A percentile compares a stretch with the other conserved stretches of the same genome.
Evolutionary conservation across 2,888 invertebrate species (phyloP).

Genomic region (Hipparchia sbordonii): DNA sequence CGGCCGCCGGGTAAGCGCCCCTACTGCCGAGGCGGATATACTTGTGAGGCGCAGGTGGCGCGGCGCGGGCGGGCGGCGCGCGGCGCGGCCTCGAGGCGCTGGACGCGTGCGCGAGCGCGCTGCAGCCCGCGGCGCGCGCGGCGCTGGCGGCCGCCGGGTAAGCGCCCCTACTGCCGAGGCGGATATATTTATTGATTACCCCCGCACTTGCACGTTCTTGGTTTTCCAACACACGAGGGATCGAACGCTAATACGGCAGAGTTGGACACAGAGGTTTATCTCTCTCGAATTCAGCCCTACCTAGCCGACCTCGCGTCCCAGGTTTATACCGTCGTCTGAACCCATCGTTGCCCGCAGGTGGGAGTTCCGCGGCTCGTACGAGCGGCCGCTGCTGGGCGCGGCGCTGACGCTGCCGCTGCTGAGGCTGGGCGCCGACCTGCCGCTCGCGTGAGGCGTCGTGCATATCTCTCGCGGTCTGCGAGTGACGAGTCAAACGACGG

Average conservation of each 20-base stretch:
- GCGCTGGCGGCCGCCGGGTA: constrained; percentile 47
- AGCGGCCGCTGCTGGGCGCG: constrained; percentile 49
- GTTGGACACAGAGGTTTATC: too few species aligned
- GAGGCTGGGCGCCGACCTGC: constrained; percentile 48
- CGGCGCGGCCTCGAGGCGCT: constrained; percentile 39
- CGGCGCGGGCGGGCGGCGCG: constrained; percentile 46
- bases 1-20: too few species aligned
- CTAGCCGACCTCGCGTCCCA: too few species aligned
- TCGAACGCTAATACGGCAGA: too few species aligned
- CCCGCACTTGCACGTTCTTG: too few species aligned
- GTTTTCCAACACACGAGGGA: too few species aligned
- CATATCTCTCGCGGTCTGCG: neutral
- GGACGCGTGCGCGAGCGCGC: constrained; percentile 43
- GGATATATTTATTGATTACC: too few species aligned
- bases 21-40: too few species aligned
- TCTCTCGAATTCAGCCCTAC: too few species aligned
- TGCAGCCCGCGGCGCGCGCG: constrained; percentile 46
- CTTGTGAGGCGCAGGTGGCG: constrained; percentile 40
- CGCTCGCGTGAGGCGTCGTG: constrained; percentile 41
- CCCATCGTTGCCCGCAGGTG: constrained; percentile 44
- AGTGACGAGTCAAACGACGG: too few species aligned
- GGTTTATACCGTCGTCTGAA: too few species aligned
- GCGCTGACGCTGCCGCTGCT: constrained; percentile 55
- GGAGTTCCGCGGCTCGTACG: constrained; percentile 53
- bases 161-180: neutral